Evolutionary conservation across 2,888 invertebrate genomes (phyloP), one percentile per base, ranked within the genome.

Genomic region (Schizaphis graminum): DNA sequence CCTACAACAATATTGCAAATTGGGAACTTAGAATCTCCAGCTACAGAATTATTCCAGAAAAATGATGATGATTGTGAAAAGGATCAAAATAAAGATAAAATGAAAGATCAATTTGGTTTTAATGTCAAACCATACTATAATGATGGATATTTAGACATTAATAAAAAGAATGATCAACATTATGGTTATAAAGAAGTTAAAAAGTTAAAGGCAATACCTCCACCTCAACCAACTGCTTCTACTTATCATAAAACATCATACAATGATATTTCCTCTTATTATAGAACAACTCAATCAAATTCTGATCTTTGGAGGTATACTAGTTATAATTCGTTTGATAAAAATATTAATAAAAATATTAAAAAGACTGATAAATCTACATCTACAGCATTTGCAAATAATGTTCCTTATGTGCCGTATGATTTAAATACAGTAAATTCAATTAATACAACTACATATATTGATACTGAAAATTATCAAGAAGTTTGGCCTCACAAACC

Each of bases 1-100:
- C 95, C 95, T 1, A 95, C 95, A 49, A 95, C 95, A 47, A 95
- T 96, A 89, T 95, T 96, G 57, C 96, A 96, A 95, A 96, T 96
- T 92, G 96, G 96, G 26, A 96, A 95, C 61, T 89, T 95, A 13
- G 94, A 95, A 85, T 95, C 95, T 4, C 95, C 95, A 28, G 90
- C 95, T 11, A 94, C 94, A 26, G 86, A 94, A 88, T 53, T 95
- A 44, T 94, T 94, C 41, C 92, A 92, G n/a, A 95, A 94, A 92
- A 91, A 89, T 89, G 88, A 91, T 26, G 94, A 94, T 53, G 88
- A 94, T 77, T 95, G 92, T 89, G 87, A 93, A 87, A 94, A 94
- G n/a, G 93, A 93, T 57, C 94, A 93, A 90, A 91, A 92, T 93
- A 90, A 94, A 94, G 86, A 93, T 94, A 89, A 95, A 94, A 88